phyloP scores from a whole-genome alignment of 2,113 vertebrate genomes.

The Microcebus ravelobensis region DNA sequence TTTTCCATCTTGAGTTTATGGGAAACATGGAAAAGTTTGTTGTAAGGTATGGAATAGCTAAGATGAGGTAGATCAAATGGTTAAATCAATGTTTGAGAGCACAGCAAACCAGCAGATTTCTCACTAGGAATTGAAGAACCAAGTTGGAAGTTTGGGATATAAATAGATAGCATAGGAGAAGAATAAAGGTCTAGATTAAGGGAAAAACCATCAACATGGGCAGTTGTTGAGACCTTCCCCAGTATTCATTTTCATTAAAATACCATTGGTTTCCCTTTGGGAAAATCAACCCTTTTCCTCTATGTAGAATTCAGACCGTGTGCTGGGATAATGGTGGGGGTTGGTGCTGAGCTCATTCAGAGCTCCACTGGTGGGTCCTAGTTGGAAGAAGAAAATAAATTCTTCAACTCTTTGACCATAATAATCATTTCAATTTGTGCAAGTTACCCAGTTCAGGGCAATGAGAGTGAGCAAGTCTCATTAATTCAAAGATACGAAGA shows the following conservation, averaged over 20 bases:
- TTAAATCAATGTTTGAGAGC: neutral
- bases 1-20: neutral
- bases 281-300: neutral
- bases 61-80: neutral
- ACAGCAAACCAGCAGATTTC: neutral
- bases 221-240: neutral
- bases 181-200: neutral
- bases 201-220: neutral
- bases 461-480: neutral
- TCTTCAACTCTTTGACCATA: neutral
- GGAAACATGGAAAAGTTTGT: neutral
- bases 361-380: neutral
- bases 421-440: neutral
- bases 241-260: neutral
- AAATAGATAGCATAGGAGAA: neutral
- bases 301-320: neutral
- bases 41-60: neutral
- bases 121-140: neutral
- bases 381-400: neutral
- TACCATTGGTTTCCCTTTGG: neutral
- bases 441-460: neutral
- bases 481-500: neutral
- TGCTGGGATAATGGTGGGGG: fast-evolving
- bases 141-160: neutral
- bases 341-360: neutral